phyloP scores from a whole-genome alignment of 2,888 invertebrate species.

The Sesia bembeciformis region DNA sequence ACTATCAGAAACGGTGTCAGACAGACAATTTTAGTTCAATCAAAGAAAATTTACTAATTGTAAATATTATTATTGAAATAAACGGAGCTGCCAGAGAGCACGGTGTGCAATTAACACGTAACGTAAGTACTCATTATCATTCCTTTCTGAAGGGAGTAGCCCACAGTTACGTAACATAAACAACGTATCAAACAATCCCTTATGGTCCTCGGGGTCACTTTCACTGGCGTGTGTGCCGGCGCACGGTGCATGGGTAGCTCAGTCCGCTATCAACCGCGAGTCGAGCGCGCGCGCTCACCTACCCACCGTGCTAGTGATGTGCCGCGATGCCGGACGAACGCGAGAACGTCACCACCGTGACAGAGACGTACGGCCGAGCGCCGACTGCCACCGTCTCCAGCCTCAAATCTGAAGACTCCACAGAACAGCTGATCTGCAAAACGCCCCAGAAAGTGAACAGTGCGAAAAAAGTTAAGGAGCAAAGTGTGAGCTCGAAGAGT shows the following conservation, averaged over 20 bases:
- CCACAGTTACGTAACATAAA: too few relatives aligned
- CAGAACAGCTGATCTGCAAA: constrained; percentile 74
- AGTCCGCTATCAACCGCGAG: neutral
- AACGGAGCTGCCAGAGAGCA: too few relatives aligned
- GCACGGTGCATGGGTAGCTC: constrained; percentile 4
- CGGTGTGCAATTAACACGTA: too few relatives aligned
- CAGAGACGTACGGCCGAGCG: constrained; percentile 28
- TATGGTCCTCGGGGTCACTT: constrained; percentile 3
- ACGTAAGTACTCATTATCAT: too few relatives aligned
- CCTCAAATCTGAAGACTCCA: constrained; percentile 69
- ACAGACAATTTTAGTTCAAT: too few relatives aligned
- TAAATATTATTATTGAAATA: too few relatives aligned
- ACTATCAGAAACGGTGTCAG: too few relatives aligned
- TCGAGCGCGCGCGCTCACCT: constrained; percentile 6
- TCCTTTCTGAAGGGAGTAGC: too few relatives aligned
- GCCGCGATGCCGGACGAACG: constrained; percentile 27
- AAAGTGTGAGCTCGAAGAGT: constrained; percentile 57
- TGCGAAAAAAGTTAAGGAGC: constrained; percentile 33
- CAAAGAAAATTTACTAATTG: too few relatives aligned
- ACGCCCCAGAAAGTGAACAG: constrained; percentile 47
- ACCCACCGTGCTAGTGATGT: constrained; percentile 9
- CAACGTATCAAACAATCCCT: too few relatives aligned
- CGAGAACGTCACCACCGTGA: constrained; percentile 27
- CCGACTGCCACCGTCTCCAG: constrained; percentile 61
- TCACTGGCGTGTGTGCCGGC: constrained; percentile 7